These are phyloP conservation scores for Athalia cordata DNA, from an alignment of 2,888 invertebrate genomes.

Conservation along the genomic window DNA sequence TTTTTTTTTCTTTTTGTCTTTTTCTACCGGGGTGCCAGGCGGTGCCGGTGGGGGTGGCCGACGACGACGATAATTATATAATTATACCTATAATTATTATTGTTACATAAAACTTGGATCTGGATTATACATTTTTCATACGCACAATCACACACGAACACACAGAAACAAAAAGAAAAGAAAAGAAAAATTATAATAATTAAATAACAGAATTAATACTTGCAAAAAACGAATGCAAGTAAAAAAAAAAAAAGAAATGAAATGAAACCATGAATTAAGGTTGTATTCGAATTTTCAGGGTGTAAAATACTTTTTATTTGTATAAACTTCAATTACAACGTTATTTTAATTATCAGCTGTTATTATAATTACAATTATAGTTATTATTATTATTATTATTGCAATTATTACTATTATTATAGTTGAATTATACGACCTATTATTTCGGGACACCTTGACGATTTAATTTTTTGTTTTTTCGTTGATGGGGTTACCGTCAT, in stretches of 20 bases:
- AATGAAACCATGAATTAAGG: conserved; percentile 50
- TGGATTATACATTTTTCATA: conserved; percentile 50
- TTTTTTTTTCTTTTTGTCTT: not conserved
- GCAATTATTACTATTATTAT: conserved; percentile 50
- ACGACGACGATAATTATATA: conserved; percentile 39
- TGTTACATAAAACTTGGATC: conserved; percentile 56
- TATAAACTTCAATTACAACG: conserved; percentile 15
- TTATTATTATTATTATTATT: conserved; percentile 47
- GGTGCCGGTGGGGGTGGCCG: conserved; percentile 32
- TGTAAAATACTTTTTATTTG: conserved; percentile 18
- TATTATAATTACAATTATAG: conserved; percentile 48
- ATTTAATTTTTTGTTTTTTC: not conserved
- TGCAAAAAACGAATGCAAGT: conserved; percentile 12
- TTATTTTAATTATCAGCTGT: conserved; percentile 46
- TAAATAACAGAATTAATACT: conserved; percentile 11
- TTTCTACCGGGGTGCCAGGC: conserved; percentile 31
- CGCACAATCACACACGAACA: conserved; percentile 41
- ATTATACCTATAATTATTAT: conserved; percentile 53
- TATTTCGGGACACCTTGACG: conserved; percentile 33
- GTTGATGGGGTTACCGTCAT: conserved; percentile 8
- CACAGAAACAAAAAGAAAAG: conserved; percentile 1
- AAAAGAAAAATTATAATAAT: conserved; percentile 40
- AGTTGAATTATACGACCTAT: conserved; percentile 39
- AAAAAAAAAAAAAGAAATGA: conserved; percentile 45
- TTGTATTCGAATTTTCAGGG: conserved; percentile 60